Percentiles rank a stretch among this genome's conserved stretches.
phyloP scores from a whole-genome alignment of 30 jellyfish, hydroid and myxozoan species.

The Turritopsis dohrnii region DNA sequence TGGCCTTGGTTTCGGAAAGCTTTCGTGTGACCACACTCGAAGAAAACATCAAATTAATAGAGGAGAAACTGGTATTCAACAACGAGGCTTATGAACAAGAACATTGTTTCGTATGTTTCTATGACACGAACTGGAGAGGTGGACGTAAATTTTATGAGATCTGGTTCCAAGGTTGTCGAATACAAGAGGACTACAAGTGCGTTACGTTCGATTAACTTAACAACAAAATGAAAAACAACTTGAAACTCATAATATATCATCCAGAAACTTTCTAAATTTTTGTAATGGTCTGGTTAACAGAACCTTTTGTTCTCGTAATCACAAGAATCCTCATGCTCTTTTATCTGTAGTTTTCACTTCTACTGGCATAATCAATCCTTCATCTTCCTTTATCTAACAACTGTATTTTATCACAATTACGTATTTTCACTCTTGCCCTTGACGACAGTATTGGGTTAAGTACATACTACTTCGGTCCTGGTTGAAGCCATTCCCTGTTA shows the following conservation, averaged over 20 bases:
- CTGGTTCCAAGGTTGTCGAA: constrained; percentile 51
- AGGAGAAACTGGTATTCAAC: constrained; percentile 14
- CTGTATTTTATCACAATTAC: no score
- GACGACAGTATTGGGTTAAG: no score
- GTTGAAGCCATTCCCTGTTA: no score
- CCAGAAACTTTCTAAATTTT: no score
- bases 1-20: constrained; percentile 20
- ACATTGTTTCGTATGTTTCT: constrained; percentile 32
- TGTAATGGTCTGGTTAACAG: no score
- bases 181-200: constrained; percentile 38
- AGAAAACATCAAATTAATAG: constrained; percentile 12
- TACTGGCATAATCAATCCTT: no score
- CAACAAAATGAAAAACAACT: background rate
- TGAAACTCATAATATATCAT: background rate
- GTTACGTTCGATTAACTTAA: background rate
- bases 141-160: constrained; percentile 32
- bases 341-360: no score
- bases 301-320: no score
- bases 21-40: constrained; percentile 16
- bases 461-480: no score
- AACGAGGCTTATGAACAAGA: constrained; percentile 34
- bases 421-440: no score
- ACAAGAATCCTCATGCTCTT: no score
- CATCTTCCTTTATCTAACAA: no score
- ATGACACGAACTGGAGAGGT: constrained; percentile 7